Base-by-base conservation (phyloP, 64 coral and sea anemone species). In the Montipora capricornis region DNA sequence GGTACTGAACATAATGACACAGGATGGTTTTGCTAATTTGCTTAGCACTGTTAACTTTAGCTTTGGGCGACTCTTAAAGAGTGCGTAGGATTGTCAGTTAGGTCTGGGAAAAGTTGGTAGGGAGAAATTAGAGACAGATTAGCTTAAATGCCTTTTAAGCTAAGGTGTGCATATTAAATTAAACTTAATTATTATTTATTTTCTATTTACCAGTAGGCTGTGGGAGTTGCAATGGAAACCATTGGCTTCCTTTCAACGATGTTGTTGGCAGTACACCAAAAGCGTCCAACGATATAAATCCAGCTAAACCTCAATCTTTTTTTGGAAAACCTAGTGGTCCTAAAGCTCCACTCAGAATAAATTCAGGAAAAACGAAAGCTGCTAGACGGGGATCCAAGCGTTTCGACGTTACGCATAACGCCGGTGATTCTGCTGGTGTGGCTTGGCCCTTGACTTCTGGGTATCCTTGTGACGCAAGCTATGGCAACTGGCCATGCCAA, bases 401-500 rank as follows among this genome's bases (percentile, higher is more conserved):
- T 16, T 68, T 49, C 14, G 82, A 71, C 9, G 47, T 86, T 44
- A 68, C 82, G 5, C 71, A 86, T 46, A 47, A 49, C 66, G 17
- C 44, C 50, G 44, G 44, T 64, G 12, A 20, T 22, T 24, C 53
- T 14, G 4, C 24, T 61, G 80, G 49, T 44, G 10, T 2, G 52
- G 8, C 22, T 17, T 17, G 11, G 53, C 22, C n/a, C 12, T 24
- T 22, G 3, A 52, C 12, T 50, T 70, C 66, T 17, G 10, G 67
- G 16, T 14, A 84, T 68, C 60, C 81, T 15, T 84, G 61, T 10
- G 58, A 84, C 12, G 4, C 60, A 84, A 84, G 15, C 5, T 84
- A 84, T 84, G 81, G 60, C 16, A 84, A 84, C 44, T 68, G 81
- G 81, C 81, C 62, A 45, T 77, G 75, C 44, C 75, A 37, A 77